Evolutionary conservation across 92 coral and sea anemone genomes (phyloP).

Genomic region (Micromussa lordhowensis): DNA sequence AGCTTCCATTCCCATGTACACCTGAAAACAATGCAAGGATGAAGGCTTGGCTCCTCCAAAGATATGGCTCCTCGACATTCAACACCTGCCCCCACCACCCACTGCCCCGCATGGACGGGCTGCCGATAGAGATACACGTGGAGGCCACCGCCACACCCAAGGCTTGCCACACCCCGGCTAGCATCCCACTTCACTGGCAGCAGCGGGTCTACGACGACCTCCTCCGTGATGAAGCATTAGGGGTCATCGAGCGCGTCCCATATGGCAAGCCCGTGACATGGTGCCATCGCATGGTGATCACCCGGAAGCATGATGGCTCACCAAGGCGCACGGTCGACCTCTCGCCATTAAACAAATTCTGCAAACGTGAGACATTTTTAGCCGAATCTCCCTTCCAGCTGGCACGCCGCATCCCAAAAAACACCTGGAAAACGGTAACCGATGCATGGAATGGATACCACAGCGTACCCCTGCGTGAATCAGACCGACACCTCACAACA

Average conservation of each 20-base stretch:
- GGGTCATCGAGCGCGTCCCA: conserved; percentile 71
- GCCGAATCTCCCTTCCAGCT: too few relatives aligned
- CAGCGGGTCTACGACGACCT: conserved; percentile 62
- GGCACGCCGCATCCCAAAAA: too few relatives aligned
- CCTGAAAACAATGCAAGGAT: conserved; percentile 58
- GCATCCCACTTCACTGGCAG: conserved; percentile 68
- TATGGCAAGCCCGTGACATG: conserved; percentile 77
- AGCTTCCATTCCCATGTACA: conserved; percentile 50
- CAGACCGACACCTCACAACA: too few relatives aligned
- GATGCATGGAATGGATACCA: too few relatives aligned
- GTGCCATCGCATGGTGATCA: conserved; percentile 71
- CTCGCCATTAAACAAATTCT: too few relatives aligned
- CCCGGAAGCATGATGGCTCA: conserved; percentile 77
- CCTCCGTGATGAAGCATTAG: conserved; percentile 68
- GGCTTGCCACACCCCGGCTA: conserved; percentile 68
- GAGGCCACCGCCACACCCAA: conserved; percentile 54
- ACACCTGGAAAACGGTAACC: too few relatives aligned
- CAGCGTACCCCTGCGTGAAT: too few relatives aligned
- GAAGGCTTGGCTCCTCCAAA: conserved; percentile 60
- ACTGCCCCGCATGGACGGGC: conserved; percentile 49
- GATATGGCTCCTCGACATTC: conserved; percentile 60
- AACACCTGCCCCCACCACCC: conserved; percentile 63
- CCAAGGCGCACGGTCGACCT: conserved; percentile 15
- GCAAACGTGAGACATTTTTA: too few relatives aligned
- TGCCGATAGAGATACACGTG: conserved; percentile 39